A percentile compares a stretch with the other conserved stretches of the same genome.
Conservation (phyloP, 2,113 vertebrate genomes). For the Syrrhaptes paradoxus region DNA sequence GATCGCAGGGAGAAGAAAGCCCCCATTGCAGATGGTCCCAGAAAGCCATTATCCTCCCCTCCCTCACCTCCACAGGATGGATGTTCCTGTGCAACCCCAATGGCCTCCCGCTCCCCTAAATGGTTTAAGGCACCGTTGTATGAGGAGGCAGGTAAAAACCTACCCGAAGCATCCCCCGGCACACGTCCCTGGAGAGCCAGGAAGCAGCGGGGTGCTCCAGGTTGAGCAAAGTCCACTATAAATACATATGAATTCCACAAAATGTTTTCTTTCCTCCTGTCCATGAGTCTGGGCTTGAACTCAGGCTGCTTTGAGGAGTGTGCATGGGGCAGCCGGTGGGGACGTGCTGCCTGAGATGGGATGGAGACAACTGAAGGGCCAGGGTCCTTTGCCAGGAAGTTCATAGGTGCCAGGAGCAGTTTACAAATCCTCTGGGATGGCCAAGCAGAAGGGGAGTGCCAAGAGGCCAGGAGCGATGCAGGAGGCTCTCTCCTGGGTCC, state of each 20-base stretch:
- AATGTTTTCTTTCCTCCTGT: background rate
- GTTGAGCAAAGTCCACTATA: slow-evolving; percentile 1
- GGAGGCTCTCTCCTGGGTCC: background rate
- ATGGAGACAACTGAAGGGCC: background rate
- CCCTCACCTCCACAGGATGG: background rate
- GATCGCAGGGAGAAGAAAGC: background rate
- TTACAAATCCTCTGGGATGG: background rate
- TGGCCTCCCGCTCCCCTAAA: slow-evolving; percentile 59
- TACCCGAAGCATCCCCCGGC: background rate
- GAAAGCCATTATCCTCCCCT: background rate
- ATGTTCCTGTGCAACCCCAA: background rate
- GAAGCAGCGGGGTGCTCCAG: background rate
- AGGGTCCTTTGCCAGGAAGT: background rate
- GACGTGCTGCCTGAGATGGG: background rate
- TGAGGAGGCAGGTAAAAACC: slow-evolving; percentile 70
- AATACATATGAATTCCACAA: slow-evolving; percentile 47
- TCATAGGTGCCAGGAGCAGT: background rate
- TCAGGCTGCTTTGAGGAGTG: slow-evolving; percentile 17
- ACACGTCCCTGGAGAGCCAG: background rate
- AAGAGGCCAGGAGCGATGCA: background rate
- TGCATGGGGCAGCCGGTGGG: background rate
- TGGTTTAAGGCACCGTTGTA: slow-evolving; percentile 80
- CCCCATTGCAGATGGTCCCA: background rate
- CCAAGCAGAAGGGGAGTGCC: background rate
- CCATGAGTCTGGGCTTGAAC: background rate